Evolutionary conservation across 1,140 invertebrate species (phyloP).

Genomic region (Tribolium madens): DNA sequence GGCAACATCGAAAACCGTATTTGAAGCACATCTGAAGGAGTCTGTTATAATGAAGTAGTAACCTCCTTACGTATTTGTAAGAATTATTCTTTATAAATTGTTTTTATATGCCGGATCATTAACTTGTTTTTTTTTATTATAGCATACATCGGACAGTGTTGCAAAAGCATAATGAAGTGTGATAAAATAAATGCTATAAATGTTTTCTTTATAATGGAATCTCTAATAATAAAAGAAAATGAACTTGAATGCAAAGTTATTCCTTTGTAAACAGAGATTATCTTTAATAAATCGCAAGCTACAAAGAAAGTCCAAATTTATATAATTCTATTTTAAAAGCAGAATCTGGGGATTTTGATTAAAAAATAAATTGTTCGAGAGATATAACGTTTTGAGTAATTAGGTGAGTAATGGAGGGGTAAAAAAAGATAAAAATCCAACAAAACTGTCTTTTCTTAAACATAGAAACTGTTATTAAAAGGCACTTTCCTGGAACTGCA

Average conservation of each 20-base stretch:
- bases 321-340: constrained; percentile 27
- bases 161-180: constrained; percentile 23
- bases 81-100: constrained; percentile 22
- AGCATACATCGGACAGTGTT: not conserved
- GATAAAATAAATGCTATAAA: constrained; percentile 37
- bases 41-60: constrained; percentile 3
- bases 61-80: not conserved
- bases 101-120: constrained; percentile 13
- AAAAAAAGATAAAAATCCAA: not conserved
- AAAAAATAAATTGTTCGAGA: constrained; percentile 22
- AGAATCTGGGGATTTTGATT: constrained; percentile 21
- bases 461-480: constrained; percentile 12
- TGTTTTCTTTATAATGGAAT: constrained; percentile 32
- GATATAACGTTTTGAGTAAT: constrained; percentile 26
- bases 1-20: not conserved
- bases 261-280: constrained; percentile 37
- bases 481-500: constrained; percentile 1
- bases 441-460: constrained; percentile 15
- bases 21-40: not conserved
- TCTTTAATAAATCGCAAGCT: constrained; percentile 24
- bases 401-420: not conserved
- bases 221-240: constrained; percentile 33
- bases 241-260: constrained; percentile 37
- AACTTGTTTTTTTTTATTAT: constrained; percentile 27
- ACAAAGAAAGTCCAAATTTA: constrained; percentile 36